A percentile compares a stretch with the other conserved stretches of the same genome.
phyloP scores from a whole-genome alignment of 2,113 vertebrate genomes.

The Merops nubicus region DNA sequence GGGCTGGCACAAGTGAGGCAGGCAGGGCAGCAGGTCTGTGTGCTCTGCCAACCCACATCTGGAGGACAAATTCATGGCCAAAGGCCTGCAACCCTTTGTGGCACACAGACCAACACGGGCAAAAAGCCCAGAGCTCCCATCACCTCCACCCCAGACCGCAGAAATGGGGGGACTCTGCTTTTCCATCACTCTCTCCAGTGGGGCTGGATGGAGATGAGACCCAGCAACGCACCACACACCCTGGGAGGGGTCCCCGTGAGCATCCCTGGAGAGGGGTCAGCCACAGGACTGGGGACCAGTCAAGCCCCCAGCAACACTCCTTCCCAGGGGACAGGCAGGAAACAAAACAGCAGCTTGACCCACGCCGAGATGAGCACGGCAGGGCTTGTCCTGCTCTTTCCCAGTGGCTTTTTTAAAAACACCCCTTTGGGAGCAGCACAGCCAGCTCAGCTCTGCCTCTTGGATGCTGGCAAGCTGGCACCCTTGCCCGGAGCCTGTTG shows the following conservation, averaged over 20 bases:
- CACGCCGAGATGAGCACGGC: accelerated
- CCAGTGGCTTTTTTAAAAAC: background rate
- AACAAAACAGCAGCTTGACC: background rate
- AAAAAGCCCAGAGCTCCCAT: background rate
- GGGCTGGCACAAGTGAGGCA: accelerated
- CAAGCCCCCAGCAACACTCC: accelerated
- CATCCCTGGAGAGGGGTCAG: background rate
- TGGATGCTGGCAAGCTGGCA: slow-evolving; percentile 15
- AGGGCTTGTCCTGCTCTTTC: background rate
- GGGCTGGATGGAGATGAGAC: background rate
- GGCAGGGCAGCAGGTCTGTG: background rate
- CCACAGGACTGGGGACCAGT: background rate
- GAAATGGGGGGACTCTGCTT: background rate
- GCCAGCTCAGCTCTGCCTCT: slow-evolving; percentile 37
- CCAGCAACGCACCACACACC: accelerated
- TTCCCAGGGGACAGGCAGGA: background rate
- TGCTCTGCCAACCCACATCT: background rate
- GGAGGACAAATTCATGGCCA: too few relatives aligned
- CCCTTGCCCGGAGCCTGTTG: slow-evolving; percentile 4
- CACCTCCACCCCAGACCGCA: background rate
- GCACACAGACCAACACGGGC: too few relatives aligned
- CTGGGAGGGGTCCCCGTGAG: background rate
- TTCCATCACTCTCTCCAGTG: background rate
- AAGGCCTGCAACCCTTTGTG: background rate
- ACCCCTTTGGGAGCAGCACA: background rate